Conservation (phyloP, 2,113 vertebrate genomes). For the Dicrurus megarhynchus region DNA sequence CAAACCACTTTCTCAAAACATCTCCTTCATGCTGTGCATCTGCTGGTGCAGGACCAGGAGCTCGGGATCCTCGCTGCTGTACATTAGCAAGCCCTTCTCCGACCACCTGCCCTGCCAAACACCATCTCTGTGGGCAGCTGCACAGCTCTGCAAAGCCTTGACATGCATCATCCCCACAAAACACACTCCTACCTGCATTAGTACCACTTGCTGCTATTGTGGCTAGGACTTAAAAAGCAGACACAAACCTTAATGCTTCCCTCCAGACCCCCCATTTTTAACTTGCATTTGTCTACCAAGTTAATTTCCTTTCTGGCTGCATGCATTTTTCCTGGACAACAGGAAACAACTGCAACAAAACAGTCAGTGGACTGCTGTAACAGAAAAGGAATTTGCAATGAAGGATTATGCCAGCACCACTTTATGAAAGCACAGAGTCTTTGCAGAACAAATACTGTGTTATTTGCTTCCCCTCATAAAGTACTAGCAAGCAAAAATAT, state of each 20-base stretch:
- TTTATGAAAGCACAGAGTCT: background rate
- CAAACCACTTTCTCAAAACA: background rate
- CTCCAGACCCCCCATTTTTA: background rate
- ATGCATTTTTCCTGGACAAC: background rate
- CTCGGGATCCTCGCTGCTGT: background rate
- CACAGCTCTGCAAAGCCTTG: background rate
- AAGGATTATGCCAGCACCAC: background rate
- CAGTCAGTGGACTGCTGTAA: background rate
- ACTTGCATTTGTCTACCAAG: background rate
- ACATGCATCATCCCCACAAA: background rate
- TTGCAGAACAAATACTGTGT: background rate
- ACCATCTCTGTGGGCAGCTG: background rate
- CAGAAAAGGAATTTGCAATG: background rate
- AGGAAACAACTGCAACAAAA: background rate
- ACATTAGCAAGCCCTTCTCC: background rate
- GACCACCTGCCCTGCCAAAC: background rate
- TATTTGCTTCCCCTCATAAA: constrained; percentile 30
- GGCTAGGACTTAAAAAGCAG: background rate
- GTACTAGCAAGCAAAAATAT: constrained; percentile 55
- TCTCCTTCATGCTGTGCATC: fast-evolving
- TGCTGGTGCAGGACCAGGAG: background rate
- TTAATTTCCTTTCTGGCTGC: background rate
- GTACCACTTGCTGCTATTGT: background rate
- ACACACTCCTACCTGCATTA: fast-evolving
- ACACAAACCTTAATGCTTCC: background rate